Percentiles rank a stretch among this genome's conserved stretches.
phyloP scores from a whole-genome alignment of 2,113 vertebrate species.

The Mus musculus region GRCm39 chr3:50064001-50064500 shows the following conservation, averaged over 20 bases:
- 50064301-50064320: not conserved
- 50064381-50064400: not conserved
- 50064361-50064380: not conserved
- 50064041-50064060: not conserved
- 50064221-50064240: conserved; percentile 5
- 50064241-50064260: not conserved
- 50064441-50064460: not conserved
- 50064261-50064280: not conserved
- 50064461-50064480: not conserved
- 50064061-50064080: not conserved
- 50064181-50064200: not conserved
- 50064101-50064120: not conserved
- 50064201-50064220: not conserved
- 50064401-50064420: not conserved
- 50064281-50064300: not conserved
- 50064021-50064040: not conserved
- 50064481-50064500: not conserved
- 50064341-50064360: not conserved
- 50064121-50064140: too few species aligned
- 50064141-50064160: not conserved
- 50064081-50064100: not conserved
- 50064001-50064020: not conserved
- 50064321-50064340: not conserved
- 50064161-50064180: not conserved
- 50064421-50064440: not conserved